Evolutionary conservation across 2,113 vertebrate genomes (phyloP), one percentile per base, ranked within the genome.

Genomic region (Suricata suricatta): DNA sequence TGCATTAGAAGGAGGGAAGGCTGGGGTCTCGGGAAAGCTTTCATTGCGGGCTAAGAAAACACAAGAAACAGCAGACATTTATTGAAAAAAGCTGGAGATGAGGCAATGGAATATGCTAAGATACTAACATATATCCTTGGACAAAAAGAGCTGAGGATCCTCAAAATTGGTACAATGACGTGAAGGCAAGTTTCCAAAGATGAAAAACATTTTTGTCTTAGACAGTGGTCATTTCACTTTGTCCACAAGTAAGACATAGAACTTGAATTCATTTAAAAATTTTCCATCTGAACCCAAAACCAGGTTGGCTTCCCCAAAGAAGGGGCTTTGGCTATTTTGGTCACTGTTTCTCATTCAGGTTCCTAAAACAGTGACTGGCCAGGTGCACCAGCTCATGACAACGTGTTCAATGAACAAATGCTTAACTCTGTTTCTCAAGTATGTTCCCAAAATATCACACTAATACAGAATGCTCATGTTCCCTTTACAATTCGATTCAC

Each of bases 381-480:
- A n/a, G 52, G 13, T 29, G 19, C n/a, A 54, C 21, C 0, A 10
- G 21, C 16, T 72, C 50, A 16, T 13, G 35, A n/a, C 19, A 2
- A 31, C 3, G 3, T 14, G 5, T 1, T 3, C 21, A 44, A 4
- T 33, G 38, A 31, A 50, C 7, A 5, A 23, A 38, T 4, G 7
- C 31, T 60, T 52, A 31, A 33, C 10, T 29, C 44, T 52, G 11
- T 15, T 35, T 68, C 23, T 83, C 74, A 14, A 4, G 23, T 14
- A 14, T 25, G 47, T 50, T 57, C 80, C 38, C n/a, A 44, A 97
- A 83, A 60, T 23, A 35, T 1, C 71, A 10, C 41, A 15, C 38
- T 1, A 31, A 25, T 10, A 52, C 17, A 44, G 23, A 71, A 19
- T 23, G 47, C 0, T 0, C 3, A 19, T 1, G 0, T 64, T 54